These are phyloP conservation scores for Lutjanus erythropterus DNA, from an alignment of 2,113 vertebrate genomes.

Conservation along the genomic window DNA sequence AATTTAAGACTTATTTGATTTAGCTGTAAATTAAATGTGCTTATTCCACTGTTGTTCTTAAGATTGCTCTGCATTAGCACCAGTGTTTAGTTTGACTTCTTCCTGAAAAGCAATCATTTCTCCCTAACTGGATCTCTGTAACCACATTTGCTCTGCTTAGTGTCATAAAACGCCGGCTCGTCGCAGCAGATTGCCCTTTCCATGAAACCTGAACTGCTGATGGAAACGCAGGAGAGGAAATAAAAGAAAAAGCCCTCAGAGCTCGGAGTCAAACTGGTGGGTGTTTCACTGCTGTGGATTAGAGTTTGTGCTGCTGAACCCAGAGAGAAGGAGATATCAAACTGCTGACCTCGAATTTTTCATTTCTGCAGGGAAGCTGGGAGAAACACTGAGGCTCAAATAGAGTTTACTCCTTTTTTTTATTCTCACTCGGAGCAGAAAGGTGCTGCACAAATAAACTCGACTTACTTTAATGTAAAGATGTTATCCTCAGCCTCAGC, in stretches of 20 bases:
- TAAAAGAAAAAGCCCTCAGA: background rate
- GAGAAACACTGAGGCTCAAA: background rate
- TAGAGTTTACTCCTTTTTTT: background rate
- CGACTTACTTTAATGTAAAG: background rate
- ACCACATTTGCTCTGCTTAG: conserved; percentile 56
- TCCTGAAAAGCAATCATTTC: conserved; percentile 58
- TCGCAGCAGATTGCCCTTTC: conserved; percentile 32
- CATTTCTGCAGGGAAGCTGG: conserved; percentile 7
- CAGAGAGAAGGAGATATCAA: conserved; percentile 20
- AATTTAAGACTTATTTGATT: conserved; percentile 68
- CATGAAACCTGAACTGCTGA: conserved; percentile 14
- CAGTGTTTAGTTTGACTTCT: conserved; percentile 29
- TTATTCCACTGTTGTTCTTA: conserved; percentile 42
- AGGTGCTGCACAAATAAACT: background rate
- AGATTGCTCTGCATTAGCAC: conserved; percentile 41
- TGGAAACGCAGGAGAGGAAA: conserved; percentile 21
- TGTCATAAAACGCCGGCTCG: conserved; percentile 14
- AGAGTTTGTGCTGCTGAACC: background rate
- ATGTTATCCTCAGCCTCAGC: background rate
- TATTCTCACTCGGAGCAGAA: background rate
- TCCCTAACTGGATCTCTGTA: conserved; percentile 51
- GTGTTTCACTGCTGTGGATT: conserved; percentile 5
- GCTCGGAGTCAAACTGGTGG: conserved; percentile 14
- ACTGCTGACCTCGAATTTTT: conserved; percentile 19
- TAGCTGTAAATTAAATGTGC: conserved; percentile 58